phyloP scores from a whole-genome alignment of 2,113 vertebrate species.

The Choloepus hoffmanni region DNA sequence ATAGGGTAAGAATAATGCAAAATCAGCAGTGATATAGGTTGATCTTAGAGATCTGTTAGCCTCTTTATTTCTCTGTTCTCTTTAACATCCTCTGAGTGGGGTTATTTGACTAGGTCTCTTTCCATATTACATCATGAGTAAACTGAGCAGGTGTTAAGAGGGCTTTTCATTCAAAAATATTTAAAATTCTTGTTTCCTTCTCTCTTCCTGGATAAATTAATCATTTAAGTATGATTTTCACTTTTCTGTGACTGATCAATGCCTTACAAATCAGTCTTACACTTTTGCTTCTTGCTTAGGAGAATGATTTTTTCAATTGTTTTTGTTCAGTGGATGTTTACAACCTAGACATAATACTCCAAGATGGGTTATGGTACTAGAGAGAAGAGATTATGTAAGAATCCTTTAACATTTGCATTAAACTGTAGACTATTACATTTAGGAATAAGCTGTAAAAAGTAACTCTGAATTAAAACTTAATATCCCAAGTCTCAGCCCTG shows the following conservation, averaged over 20 bases:
- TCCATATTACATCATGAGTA: neutral
- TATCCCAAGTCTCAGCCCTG: conserved; percentile 54
- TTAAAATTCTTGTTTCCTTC: conserved; percentile 13
- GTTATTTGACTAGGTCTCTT: neutral
- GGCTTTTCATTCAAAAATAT: neutral
- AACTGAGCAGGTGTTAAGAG: conserved; percentile 11
- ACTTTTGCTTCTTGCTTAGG: neutral
- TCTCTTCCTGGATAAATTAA: neutral
- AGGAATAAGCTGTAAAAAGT: conserved; percentile 72
- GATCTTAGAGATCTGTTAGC: neutral
- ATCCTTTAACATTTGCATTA: conserved; percentile 68
- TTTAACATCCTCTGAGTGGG: neutral
- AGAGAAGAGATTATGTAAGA: conserved; percentile 39
- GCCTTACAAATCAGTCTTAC: neutral
- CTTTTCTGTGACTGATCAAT: neutral
- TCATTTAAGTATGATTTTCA: neutral
- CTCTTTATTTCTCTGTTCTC: neutral
- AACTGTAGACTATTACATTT: conserved; percentile 70
- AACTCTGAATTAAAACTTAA: conserved; percentile 75
- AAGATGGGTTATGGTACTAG: neutral
- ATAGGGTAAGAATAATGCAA: neutral
- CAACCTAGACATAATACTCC: neutral
- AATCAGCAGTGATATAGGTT: neutral
- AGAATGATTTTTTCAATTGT: neutral
- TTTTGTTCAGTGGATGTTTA: conserved; percentile 5